Percentiles rank a stretch among this genome's conserved stretches.
Evolutionary conservation across 2,113 vertebrate species (phyloP).

Genomic region (Triplophysa siluroides): DNA sequence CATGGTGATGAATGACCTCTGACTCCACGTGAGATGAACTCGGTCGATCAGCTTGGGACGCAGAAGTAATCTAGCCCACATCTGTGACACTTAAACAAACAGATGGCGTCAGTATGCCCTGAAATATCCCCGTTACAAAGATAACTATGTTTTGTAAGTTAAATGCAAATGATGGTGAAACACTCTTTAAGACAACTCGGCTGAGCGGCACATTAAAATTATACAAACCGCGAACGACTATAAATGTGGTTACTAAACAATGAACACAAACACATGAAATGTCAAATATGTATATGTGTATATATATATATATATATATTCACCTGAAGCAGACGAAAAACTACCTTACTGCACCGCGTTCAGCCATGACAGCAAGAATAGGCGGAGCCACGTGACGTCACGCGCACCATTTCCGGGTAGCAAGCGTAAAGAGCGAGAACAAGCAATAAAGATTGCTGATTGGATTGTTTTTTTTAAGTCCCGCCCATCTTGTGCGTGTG

Average conservation of each 20-base stretch:
- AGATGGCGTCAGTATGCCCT: background rate
- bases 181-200: background rate
- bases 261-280: background rate
- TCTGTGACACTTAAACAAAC: slow-evolving; percentile 51
- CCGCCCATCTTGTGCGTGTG: background rate
- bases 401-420: background rate
- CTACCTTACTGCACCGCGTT: background rate
- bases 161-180: background rate
- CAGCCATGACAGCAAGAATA: background rate
- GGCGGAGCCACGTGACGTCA: background rate
- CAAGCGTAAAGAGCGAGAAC: background rate
- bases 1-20: slow-evolving; percentile 76
- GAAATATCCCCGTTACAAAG: background rate
- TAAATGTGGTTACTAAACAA: background rate
- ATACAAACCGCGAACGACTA: background rate
- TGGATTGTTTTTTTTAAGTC: background rate
- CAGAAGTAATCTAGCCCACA: slow-evolving; percentile 70
- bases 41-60: slow-evolving; percentile 46
- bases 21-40: slow-evolving; percentile 54
- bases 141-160: background rate
- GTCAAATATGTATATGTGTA: background rate
- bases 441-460: background rate
- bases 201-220: background rate
- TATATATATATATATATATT: background rate
- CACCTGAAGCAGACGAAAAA: background rate